A percentile compares a stretch with the other conserved stretches of the same genome.
Conservation (phyloP, 1,140 invertebrate species). For the Drosophila aff. region DNA sequence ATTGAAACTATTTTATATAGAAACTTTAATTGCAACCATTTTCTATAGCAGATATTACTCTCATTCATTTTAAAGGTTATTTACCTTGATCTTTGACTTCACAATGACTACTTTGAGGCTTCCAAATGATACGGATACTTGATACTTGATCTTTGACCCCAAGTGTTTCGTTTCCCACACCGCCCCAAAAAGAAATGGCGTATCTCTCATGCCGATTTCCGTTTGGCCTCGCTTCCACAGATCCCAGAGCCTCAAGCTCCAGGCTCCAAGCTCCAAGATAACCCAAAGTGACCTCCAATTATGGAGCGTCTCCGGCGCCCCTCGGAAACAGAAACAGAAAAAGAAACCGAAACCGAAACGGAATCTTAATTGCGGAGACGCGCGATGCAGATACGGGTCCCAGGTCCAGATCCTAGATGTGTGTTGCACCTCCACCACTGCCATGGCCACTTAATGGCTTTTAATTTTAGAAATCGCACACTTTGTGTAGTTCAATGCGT, state of each 20-base stretch:
- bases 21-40: neutral
- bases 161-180: constrained; percentile 9
- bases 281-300: constrained; percentile 25
- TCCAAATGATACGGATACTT: neutral
- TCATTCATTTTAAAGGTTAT: neutral
- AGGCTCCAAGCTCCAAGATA: constrained; percentile 11
- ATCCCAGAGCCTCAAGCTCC: neutral
- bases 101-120: neutral
- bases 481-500: constrained; percentile 40
- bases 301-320: constrained; percentile 13
- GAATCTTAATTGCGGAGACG: neutral
- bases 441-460: constrained; percentile 23
- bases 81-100: neutral
- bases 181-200: constrained; percentile 3
- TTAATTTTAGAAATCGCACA: constrained; percentile 25
- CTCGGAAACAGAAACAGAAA: constrained; percentile 46
- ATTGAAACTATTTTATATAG: neutral
- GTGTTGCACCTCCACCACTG: constrained; percentile 23
- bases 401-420: constrained; percentile 6
- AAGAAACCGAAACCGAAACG: neutral
- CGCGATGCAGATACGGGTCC: constrained; percentile 27
- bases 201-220: constrained; percentile 9
- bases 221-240: constrained; percentile 23
- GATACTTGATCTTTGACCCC: constrained; percentile 6
- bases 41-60: no score